A percentile compares a stretch with the other conserved stretches of the same genome.
phyloP scores from a whole-genome alignment of 1,140 invertebrate genomes.

The Nasonia vitripennis region DNA sequence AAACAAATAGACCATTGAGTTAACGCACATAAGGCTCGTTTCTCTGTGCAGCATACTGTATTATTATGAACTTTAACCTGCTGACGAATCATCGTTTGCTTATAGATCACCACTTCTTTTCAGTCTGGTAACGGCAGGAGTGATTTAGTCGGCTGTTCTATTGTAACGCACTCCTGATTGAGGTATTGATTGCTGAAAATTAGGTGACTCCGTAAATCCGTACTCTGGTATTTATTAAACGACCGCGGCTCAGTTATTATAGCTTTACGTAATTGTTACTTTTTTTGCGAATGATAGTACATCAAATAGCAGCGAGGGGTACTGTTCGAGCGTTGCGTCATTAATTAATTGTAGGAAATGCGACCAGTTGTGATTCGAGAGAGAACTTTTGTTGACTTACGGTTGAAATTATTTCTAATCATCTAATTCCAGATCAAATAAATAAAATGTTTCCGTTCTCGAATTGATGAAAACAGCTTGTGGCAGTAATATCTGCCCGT shows the following conservation, averaged over 20 bases:
- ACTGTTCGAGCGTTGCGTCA: background rate
- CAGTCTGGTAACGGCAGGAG: background rate
- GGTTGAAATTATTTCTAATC: too few relatives aligned
- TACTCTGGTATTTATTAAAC: background rate
- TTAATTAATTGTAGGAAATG: conserved; percentile 11
- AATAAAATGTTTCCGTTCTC: too few relatives aligned
- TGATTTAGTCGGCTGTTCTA: background rate
- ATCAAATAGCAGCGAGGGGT: background rate
- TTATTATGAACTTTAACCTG: conserved; percentile 33
- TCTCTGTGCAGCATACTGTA: background rate
- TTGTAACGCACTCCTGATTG: too few relatives aligned
- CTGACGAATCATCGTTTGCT: background rate
- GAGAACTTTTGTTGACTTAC: background rate
- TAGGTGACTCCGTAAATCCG: background rate
- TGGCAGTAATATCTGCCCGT: too few relatives aligned
- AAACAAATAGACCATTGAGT: conserved; percentile 23
- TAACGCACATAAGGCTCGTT: conserved; percentile 8
- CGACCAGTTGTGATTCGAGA: background rate
- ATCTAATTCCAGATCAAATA: too few relatives aligned
- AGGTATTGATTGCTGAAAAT: background rate
- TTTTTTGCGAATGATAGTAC: background rate
- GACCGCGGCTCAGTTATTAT: background rate
- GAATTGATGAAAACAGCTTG: too few relatives aligned
- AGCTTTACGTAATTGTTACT: background rate
- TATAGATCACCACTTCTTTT: background rate